Conservation (phyloP, 2,888 invertebrate genomes). For the Drosophila longiperda region DNA sequence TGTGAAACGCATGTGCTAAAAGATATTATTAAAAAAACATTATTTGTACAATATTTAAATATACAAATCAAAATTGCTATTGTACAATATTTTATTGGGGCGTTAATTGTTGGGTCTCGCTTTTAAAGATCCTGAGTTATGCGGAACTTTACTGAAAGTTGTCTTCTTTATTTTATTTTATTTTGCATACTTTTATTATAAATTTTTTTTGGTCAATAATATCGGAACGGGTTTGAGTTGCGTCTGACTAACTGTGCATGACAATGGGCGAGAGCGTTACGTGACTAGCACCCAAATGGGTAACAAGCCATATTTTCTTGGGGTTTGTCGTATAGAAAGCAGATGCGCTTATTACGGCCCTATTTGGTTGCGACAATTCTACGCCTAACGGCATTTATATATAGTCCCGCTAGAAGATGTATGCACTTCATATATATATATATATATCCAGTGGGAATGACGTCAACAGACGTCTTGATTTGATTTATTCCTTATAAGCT, state of each 20-base stretch:
- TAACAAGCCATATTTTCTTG: constrained; percentile 35
- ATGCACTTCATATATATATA: background rate
- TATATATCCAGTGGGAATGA: constrained; percentile 26
- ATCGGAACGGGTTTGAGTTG: constrained; percentile 13
- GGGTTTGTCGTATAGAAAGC: constrained; percentile 61
- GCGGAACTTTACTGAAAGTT: constrained; percentile 4
- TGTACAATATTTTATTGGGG: constrained; percentile 37
- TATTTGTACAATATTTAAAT: background rate
- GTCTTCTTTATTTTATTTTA: background rate
- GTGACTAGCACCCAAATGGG: constrained; percentile 58
- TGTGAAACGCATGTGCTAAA: constrained; percentile 37
- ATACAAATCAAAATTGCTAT: constrained; percentile 1
- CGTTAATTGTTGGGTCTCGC: constrained; percentile 46
- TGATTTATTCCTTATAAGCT: constrained; percentile 49
- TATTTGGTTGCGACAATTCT: constrained; percentile 63
- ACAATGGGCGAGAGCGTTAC: constrained; percentile 64
- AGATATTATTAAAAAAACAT: constrained; percentile 11
- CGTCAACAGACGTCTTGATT: constrained; percentile 40
- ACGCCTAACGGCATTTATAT: constrained; percentile 51
- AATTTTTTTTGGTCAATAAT: constrained; percentile 35
- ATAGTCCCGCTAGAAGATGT: constrained; percentile 22
- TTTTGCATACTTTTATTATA: constrained; percentile 1
- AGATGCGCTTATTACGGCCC: constrained; percentile 68
- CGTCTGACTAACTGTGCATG: constrained; percentile 74
- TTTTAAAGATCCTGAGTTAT: constrained; percentile 3